Evolutionary conservation across 2,888 invertebrate genomes (phyloP).

Genomic region (Yponomeuta sedellus): DNA sequence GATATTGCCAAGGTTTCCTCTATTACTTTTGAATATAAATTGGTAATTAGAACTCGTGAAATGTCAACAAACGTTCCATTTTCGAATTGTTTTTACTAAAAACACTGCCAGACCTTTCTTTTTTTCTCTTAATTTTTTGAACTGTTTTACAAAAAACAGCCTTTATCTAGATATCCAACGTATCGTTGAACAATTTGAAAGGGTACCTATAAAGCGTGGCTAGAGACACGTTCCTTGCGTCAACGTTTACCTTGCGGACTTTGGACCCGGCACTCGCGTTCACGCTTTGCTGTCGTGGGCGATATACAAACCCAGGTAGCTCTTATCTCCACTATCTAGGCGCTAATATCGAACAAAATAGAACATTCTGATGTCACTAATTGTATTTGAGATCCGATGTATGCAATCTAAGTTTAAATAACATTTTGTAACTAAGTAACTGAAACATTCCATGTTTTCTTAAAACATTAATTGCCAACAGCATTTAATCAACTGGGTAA

Average conservation of each 20-base stretch:
- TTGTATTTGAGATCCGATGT: not conserved
- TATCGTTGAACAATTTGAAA: slow-evolving; percentile 2
- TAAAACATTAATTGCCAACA: not conserved
- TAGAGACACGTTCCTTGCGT: slow-evolving; percentile 44
- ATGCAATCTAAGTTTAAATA: not conserved
- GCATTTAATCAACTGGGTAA: not conserved
- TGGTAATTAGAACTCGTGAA: not conserved
- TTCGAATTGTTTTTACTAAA: not conserved
- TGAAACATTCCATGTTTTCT: not conserved
- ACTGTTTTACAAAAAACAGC: not conserved
- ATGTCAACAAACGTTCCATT: slow-evolving; percentile 10
- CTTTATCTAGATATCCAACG: not conserved
- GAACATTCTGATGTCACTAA: not conserved
- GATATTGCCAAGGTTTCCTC: not conserved
- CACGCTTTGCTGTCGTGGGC: slow-evolving; percentile 48
- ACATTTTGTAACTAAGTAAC: not conserved
- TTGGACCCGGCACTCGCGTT: slow-evolving; percentile 63
- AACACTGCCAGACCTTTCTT: not conserved
- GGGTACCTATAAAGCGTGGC: slow-evolving; percentile 19
- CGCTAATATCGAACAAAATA: not conserved
- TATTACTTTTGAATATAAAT: not conserved
- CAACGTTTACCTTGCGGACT: slow-evolving; percentile 66
- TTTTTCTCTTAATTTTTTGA: not conserved
- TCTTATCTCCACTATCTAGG: not conserved
- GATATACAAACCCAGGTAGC: not conserved